These are phyloP conservation scores for Mesodorylaimus sp. DNA, from an alignment of 2,888 invertebrate genomes.

Conservation along the genomic window DNA sequence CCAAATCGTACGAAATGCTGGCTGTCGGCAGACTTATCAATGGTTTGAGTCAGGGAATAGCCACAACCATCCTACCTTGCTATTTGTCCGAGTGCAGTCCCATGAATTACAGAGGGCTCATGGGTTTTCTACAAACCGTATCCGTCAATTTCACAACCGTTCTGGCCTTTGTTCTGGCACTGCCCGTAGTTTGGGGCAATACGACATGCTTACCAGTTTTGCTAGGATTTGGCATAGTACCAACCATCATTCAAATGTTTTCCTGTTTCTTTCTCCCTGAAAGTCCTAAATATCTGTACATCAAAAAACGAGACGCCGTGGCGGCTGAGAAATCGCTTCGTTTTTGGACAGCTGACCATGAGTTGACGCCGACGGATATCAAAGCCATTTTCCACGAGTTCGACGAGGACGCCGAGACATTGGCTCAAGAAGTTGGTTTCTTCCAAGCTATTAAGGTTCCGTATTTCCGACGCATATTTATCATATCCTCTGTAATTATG, in stretches of 20 bases:
- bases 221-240: neutral
- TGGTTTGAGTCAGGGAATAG: neutral
- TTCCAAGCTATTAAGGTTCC: no score
- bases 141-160: no score
- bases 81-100: conserved; percentile 3
- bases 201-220: neutral
- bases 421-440: no score
- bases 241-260: neutral
- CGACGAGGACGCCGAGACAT: no score
- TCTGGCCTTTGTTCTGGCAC: neutral
- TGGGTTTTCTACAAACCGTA: neutral
- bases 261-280: neutral
- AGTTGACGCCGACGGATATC: no score
- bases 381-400: no score
- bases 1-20: conserved; percentile 1
- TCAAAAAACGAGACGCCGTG: neutral
- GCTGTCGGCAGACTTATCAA: neutral
- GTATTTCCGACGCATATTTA: no score
- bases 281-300: conserved; percentile 1
- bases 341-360: no score
- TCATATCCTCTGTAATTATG: no score
- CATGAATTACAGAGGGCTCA: neutral
- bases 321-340: neutral
- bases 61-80: neutral
- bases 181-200: neutral